A percentile compares a stretch with the other conserved stretches of the same genome.
Evolutionary conservation across 1,140 invertebrate species (phyloP).

Genomic region (Heliconius hewitsoni): DNA sequence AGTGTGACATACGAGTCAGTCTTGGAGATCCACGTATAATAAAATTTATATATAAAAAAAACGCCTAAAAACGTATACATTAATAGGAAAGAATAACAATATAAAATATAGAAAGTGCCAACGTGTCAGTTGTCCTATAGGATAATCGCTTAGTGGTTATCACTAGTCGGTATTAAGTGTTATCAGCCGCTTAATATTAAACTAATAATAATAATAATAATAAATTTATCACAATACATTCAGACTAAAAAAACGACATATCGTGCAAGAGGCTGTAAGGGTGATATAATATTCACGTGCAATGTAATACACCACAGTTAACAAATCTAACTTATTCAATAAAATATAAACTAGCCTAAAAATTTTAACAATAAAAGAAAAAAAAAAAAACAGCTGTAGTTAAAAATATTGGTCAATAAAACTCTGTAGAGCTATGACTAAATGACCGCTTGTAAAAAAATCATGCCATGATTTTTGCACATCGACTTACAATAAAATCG

Average conservation of each 20-base stretch:
- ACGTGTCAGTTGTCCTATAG: slow-evolving; percentile 30
- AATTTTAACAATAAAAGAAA: slow-evolving; percentile 79
- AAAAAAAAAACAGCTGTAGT: slow-evolving; percentile 68
- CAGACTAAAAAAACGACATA: slow-evolving; percentile 68
- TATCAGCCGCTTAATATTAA: slow-evolving; percentile 56
- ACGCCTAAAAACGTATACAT: slow-evolving; percentile 41
- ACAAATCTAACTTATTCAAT: slow-evolving; percentile 79
- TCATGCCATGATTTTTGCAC: slow-evolving; percentile 78
- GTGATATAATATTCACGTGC: slow-evolving; percentile 71
- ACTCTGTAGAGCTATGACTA: slow-evolving; percentile 80
- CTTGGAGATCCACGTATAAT: slow-evolving; percentile 41
- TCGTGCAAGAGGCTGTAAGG: slow-evolving; percentile 64
- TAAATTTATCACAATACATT: slow-evolving; percentile 76
- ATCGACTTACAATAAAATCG: slow-evolving; percentile 69
- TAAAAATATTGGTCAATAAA: slow-evolving; percentile 79
- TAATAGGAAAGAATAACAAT: slow-evolving; percentile 39
- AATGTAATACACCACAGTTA: slow-evolving; percentile 79
- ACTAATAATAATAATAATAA: slow-evolving; percentile 55
- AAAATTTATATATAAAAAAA: slow-evolving; percentile 15
- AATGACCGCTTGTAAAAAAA: slow-evolving; percentile 68
- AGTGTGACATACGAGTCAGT: slow-evolving; percentile 39
- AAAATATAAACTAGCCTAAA: slow-evolving; percentile 81
- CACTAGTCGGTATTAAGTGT: slow-evolving; percentile 48
- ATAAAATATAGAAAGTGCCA: slow-evolving; percentile 28
- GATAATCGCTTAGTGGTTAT: slow-evolving; percentile 34